Conservation (phyloP, 2,797 vertebrate species). For the Benthosema pterotum region DNA sequence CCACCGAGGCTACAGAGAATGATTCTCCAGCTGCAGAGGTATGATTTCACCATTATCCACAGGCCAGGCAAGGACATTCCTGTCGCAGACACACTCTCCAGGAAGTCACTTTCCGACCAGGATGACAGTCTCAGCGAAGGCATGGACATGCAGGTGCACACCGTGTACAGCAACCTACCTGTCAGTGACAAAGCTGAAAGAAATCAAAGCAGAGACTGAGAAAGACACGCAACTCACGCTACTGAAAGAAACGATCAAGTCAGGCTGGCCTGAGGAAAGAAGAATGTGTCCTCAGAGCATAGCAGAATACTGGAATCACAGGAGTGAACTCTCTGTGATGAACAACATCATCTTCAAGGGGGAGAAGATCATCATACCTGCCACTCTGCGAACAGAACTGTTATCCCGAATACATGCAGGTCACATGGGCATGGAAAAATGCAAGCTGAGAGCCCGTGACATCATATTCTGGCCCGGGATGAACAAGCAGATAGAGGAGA, state of each 20-base stretch:
- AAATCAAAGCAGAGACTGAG: slow-evolving; percentile 13
- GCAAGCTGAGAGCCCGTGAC: too few species aligned
- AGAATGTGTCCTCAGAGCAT: slow-evolving; percentile 8
- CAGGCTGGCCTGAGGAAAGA: slow-evolving; percentile 1
- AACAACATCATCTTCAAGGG: slow-evolving; percentile 37
- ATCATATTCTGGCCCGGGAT: too few species aligned
- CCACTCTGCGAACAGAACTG: slow-evolving; percentile 8
- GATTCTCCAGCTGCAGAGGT: slow-evolving; percentile 23
- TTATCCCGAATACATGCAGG: too few species aligned
- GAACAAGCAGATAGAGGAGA: too few species aligned
- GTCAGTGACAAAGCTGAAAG: slow-evolving; percentile 17
- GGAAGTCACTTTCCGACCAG: slow-evolving; percentile 12
- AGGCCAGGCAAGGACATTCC: too few species aligned
- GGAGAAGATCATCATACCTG: slow-evolving; percentile 29
- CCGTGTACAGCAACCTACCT: slow-evolving; percentile 13
- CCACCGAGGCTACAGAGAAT: slow-evolving; percentile 4
- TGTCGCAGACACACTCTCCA: slow-evolving; percentile 11
- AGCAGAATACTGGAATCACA: slow-evolving; percentile 30
- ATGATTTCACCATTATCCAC: slow-evolving; percentile 21
- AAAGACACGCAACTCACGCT: too few species aligned
- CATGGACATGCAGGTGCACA: slow-evolving; percentile 36
- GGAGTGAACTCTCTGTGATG: too few species aligned
- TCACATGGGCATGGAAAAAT: too few species aligned
- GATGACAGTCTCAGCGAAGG: slow-evolving; percentile 26
- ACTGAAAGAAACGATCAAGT: slow-evolving; percentile 1